Base-by-base conservation (phyloP, 2,113 vertebrate species). In the Gobius niger region DNA sequence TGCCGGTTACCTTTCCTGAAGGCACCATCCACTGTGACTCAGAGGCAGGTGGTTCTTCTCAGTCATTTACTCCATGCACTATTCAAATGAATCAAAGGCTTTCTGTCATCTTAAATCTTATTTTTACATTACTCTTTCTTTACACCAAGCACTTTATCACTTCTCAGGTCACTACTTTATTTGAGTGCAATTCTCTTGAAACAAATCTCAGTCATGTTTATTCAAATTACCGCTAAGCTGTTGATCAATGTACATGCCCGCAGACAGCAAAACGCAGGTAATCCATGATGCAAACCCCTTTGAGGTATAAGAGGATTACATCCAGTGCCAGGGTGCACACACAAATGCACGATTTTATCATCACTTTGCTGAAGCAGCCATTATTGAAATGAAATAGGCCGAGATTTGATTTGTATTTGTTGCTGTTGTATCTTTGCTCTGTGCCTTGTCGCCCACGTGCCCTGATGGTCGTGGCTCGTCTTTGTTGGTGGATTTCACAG, bases 251-350 rank as follows among this genome's bases (percentile, higher is more conserved):
- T 42, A 60, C 15, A 60, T 60, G 57, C 40, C 40, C 3, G 14
- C 57, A 44, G 57, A 60, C 57, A 42, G 34, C 14, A 44, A 60
- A 44, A 42, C 3, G 14, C 57, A 60, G 57, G 56, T 59, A 59
- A 59, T 59, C 56, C 24, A 42, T 8, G 56, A 59, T 59, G 56
- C 56, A 59, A 59, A 59, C 34, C 56, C 11, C 24, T 40, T 24
- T 41, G 13, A 42, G 56, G 57, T 40, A 57, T 60, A 60, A 60
- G 57, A 60, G 57, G 57, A 60, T 60, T 60, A 60, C 15, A 44
- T 3, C 40, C 57, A 44, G 40, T n/a, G 15, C 57, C 8, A 7
- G 15, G 14, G 11, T 60, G 40, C 15, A 44, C 9, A 40, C 24
- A 57, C 54, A 60, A 44, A 60, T 16, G 57, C 57, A 16, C 15